phyloP scores from a whole-genome alignment of 1,140 invertebrate species.

The Lordiphosa stackelbergi region DNA sequence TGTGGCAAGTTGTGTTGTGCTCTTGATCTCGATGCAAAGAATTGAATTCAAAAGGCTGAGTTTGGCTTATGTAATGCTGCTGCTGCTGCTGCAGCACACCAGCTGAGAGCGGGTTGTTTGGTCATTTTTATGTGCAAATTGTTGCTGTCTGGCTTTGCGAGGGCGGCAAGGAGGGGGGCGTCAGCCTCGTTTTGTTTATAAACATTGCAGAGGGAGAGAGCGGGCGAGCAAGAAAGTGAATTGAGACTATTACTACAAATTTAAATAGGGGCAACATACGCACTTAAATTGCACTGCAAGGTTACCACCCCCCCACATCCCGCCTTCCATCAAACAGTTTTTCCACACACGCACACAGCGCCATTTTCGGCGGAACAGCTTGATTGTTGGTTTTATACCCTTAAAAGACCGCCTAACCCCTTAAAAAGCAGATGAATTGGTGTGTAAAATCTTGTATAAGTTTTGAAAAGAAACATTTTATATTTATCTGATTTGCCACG shows the following conservation, averaged over 20 bases:
- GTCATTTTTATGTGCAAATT: slow-evolving; percentile 38
- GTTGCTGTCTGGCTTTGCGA: slow-evolving; percentile 19
- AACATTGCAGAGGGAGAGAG: slow-evolving; percentile 5
- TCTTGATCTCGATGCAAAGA: slow-evolving; percentile 2
- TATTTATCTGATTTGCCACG: too few species aligned
- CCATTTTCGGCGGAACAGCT: too few species aligned
- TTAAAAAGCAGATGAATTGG: too few species aligned
- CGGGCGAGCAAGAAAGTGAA: not conserved
- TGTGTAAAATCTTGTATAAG: too few species aligned
- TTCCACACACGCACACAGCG: slow-evolving; percentile 3
- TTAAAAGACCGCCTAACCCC: too few species aligned
- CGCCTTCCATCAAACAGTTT: slow-evolving; percentile 1
- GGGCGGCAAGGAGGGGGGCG: not conserved
- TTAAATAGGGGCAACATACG: not conserved
- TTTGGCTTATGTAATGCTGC: slow-evolving; percentile 33
- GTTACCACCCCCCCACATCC: not conserved
- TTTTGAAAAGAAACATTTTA: too few species aligned
- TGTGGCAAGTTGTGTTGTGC: slow-evolving; percentile 14
- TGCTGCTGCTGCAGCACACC: slow-evolving; percentile 14
- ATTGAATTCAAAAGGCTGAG: not conserved
- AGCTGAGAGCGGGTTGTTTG: slow-evolving; percentile 13
- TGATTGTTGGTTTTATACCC: too few species aligned
- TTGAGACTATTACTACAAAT: not conserved
- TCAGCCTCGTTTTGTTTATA: slow-evolving; percentile 17
- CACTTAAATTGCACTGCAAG: slow-evolving; percentile 1